Base-by-base conservation (phyloP, 2,888 invertebrate species). In the Hypselothyrea guttata region DNA sequence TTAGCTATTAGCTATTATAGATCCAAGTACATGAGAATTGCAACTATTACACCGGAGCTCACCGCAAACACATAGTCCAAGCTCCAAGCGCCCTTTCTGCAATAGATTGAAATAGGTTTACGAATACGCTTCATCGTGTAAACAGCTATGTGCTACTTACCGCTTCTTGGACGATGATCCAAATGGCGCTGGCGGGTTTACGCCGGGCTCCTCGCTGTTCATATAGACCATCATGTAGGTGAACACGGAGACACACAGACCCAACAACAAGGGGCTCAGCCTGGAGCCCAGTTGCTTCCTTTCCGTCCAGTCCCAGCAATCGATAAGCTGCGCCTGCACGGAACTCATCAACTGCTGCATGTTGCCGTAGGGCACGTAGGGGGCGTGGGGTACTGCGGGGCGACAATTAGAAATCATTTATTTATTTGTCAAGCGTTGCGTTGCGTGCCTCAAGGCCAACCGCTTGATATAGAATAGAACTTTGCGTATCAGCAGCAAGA, bases 221-320 rank as follows among this genome's bases (percentile, higher is more conserved):
- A 92, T 89, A 87, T 92, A 93, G 15, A 93, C 91, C 75, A 93
- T 91, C 54, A 90, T 88, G 90, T 92, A 93, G 5, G 91, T 92
- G 70, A 93, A 91, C 70, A 91, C 88, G n/a, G 91, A 90, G 47
- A 91, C 88, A 2, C 90, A 75, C 9, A 91, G 61, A 4, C 93
- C 93, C 86, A 91, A 91, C 22, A 89, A 27, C 22, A 88, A 22
- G 8, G 90, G 86, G 16, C 55, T 70, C 13, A 89, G 45, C 57
- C 56, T 73, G 61, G 64, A 71, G 38, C 48, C 51, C 52, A 88
- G 49, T 45, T 87, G 84, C 35, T 84, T 67, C 13, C 78, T 64
- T 30, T 72, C 58, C 1, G 78, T 68, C 88, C 88, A 89, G 18
- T 69, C 65, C 11, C 82, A 30, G 15, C 75, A 78, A 41, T 73